Base-by-base conservation (phyloP, 2,888 invertebrate genomes). In the Mystacides longicornis region DNA sequence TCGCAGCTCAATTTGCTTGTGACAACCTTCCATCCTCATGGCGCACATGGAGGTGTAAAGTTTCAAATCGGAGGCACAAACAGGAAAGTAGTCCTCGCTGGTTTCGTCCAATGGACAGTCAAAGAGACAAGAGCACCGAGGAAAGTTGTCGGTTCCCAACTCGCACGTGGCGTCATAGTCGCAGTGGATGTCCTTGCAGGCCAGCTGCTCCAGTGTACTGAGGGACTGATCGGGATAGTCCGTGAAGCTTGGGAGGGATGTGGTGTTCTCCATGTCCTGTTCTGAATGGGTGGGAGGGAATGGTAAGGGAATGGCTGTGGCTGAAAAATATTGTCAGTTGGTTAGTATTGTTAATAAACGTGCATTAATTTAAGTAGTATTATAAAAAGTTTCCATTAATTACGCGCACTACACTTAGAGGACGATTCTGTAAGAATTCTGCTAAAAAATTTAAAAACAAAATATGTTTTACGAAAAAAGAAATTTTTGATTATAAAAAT, bases 101-200 rank as follows among this genome's bases (percentile, higher is more conserved):
- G 54, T 55, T 48, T 60, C 59, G 0, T 81, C 77, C 50, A 71
- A 67, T 16, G 82, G 82, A 70, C 91, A 92, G 71, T 88, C 86
- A 69, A 90, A 89, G 64, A 83, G 81, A 70, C 90, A 91, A 62
- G 85, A 82, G 70, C 91, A 91, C 50, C 83, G 80, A 1, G 89
- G 88, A 66, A 84, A 86, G 51, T 85, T 85, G 67, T 89, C 89
- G 4, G 82, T 80, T 27, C 87, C 88, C 52, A 87, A 75, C 67
- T 89, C 88, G 69, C 93, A 93, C 60, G 86, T 86, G 51, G 91
- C 92, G 59, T 90, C 91, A 68, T 86, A 91, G 68, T 89, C 88
- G 69, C 93, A 93, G 61, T 83, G 82, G 64, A 92, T 86, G 65
- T 90, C 87, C 59, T 85, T 83, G 71, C 93, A 93, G 16, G 83